Evolutionary conservation across 2,113 vertebrate species (phyloP), one percentile per base, ranked within the genome.

Genomic region (Crotalus tigris): DNA sequence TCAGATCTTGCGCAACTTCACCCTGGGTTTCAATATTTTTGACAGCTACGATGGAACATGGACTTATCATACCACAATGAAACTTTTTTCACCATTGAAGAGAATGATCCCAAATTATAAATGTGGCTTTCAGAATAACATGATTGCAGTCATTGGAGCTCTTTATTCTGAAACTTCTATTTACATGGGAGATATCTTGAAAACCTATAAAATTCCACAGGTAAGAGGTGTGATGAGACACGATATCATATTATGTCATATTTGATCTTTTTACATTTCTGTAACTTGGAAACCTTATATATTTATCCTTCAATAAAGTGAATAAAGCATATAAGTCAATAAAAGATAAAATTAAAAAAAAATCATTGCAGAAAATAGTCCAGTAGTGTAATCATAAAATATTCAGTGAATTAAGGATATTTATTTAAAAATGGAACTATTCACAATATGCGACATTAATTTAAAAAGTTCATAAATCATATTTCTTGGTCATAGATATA

Each of bases 171-270:
- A 57, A 85, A 91, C 54, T 1, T 91, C 90, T 2, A 33, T 91
- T 19, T 3, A 49, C 0, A n/a, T 91, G 4, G 23, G 39, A 44
- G 49, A 86, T 21, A 86, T 91, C 1, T 29, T 91, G 90, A 10
- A 39, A 44, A 46, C 3, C 24, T 91, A 86, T 39, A 86, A 91
- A 91, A 23, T 91, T 26, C 90, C 90, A 49, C 90, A 91, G 90
- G 90, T 91, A 85, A 33, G 61, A 29, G 21, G 9, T 33, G 19
- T 5, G 13, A 3, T 90, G 17, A 24, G 6, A 4, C 3, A 75
- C 3, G 8, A 5, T 23, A 61, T 4, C 49, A 59, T 15, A 89
- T 59, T 4, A 46, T 23, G 12, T 5, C 23, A 88, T n/a, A 44
- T 54, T 33, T 75, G 64, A 75, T 33, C 13, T 75, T 75, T 75